These are phyloP conservation scores for Papilio elwesi DNA, from an alignment of 2,888 invertebrate species.

Conservation along the genomic window DNA sequence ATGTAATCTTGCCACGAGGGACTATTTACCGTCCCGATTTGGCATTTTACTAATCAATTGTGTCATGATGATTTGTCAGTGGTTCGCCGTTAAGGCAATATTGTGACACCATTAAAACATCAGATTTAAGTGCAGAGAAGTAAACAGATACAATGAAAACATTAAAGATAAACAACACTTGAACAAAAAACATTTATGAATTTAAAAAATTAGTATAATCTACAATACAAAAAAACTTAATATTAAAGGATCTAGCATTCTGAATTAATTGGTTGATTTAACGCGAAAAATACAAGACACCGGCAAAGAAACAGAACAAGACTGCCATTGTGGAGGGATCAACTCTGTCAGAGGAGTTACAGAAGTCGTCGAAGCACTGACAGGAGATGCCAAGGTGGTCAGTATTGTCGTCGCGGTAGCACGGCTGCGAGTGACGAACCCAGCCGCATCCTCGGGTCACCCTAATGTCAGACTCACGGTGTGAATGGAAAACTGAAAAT, in stretches of 20 bases:
- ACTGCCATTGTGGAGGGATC: conserved; percentile 50
- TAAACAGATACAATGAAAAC: too few relatives aligned
- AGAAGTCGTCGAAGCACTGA: conserved; percentile 85
- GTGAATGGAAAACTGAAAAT: conserved; percentile 69
- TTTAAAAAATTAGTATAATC: too few relatives aligned
- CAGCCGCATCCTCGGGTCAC: conserved; percentile 88
- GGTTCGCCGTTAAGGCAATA: too few relatives aligned
- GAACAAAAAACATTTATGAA: too few relatives aligned
- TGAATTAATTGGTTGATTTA: conserved; percentile 28
- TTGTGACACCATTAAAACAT: too few relatives aligned
- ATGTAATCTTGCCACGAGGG: too few relatives aligned
- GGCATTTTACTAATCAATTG: too few relatives aligned
- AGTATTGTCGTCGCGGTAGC: conserved; percentile 84
- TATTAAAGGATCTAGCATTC: not conserved
- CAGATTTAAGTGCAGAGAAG: too few relatives aligned
- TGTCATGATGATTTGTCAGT: too few relatives aligned
- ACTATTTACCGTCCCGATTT: too few relatives aligned
- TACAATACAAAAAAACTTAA: not conserved
- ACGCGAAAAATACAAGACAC: conserved; percentile 51
- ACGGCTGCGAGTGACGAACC: conserved; percentile 73
- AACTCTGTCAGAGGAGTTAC: conserved; percentile 73
- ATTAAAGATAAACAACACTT: too few relatives aligned
- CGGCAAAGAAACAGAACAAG: conserved; percentile 56
- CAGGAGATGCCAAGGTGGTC: conserved; percentile 86
- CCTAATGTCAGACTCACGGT: conserved; percentile 70